Evolutionary conservation across 1,140 invertebrate species (phyloP).

Genomic region (Wiebesia pumilae): DNA sequence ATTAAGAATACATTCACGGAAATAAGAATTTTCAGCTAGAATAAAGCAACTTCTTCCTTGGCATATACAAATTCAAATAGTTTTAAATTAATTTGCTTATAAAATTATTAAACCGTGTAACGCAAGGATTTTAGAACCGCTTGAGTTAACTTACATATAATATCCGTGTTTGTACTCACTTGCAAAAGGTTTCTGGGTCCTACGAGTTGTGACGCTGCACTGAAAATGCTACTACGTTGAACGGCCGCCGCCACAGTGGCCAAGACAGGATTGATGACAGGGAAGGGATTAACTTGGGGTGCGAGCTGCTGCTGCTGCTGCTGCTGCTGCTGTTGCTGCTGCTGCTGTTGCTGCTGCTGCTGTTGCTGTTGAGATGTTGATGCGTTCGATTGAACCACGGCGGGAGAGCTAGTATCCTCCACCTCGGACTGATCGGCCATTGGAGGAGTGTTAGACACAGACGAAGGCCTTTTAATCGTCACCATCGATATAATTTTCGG

Average conservation of each 20-base stretch:
- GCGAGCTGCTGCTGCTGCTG: slow-evolving; percentile 55
- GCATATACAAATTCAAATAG: not conserved
- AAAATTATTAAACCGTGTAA: no score
- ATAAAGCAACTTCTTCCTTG: no score
- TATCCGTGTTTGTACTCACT: slow-evolving; percentile 52
- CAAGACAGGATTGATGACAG: slow-evolving; percentile 70
- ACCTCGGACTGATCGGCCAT: slow-evolving; percentile 49
- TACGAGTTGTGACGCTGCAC: slow-evolving; percentile 57
- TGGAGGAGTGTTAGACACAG: slow-evolving; percentile 61
- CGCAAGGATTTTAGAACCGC: not conserved
- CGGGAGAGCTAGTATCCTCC: not conserved
- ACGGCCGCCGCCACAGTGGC: slow-evolving; percentile 72
- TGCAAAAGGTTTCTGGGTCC: slow-evolving; percentile 66
- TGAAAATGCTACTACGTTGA: slow-evolving; percentile 71
- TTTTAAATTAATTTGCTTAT: not conserved
- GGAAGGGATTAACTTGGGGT: slow-evolving; percentile 61
- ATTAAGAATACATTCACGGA: no score
- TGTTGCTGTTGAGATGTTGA: not conserved
- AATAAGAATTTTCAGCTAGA: no score
- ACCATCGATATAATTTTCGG: slow-evolving; percentile 74
- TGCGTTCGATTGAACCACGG: not conserved
- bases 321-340: slow-evolving; percentile 7
- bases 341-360: slow-evolving; percentile 47
- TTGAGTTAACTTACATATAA: not conserved
- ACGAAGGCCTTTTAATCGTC: slow-evolving; percentile 69